Evolutionary conservation across 2,113 vertebrate genomes (phyloP).

Genomic region (Serinus canaria): DNA sequence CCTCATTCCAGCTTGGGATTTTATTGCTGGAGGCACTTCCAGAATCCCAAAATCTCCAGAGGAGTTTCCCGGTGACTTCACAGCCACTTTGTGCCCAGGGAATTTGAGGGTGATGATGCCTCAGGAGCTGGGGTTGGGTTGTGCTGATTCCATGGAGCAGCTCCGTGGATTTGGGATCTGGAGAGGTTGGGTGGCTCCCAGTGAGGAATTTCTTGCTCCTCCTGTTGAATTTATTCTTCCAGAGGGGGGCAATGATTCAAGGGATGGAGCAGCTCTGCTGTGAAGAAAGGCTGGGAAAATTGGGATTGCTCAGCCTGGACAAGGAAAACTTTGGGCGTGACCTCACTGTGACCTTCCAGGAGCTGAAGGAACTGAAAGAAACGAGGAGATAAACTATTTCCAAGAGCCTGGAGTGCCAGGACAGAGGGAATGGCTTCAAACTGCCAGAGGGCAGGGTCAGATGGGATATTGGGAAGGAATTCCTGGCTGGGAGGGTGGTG

Average conservation of each 20-base stretch:
- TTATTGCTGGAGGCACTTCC: neutral
- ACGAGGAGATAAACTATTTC: neutral
- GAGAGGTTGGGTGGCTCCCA: neutral
- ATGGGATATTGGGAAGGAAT: neutral
- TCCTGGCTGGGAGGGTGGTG: neutral
- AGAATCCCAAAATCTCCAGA: neutral
- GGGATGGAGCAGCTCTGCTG: neutral
- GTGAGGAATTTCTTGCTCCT: fast-evolving
- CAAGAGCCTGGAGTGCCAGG: neutral
- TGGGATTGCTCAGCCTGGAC: neutral
- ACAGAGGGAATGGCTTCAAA: neutral
- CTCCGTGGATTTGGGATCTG: fast-evolving
- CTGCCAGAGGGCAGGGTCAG: fast-evolving
- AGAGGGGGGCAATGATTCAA: fast-evolving
- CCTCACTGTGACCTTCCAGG: neutral
- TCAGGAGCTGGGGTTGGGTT: neutral
- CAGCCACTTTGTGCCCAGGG: fast-evolving
- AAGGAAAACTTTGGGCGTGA: neutral
- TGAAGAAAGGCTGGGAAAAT: neutral
- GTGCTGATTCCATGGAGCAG: neutral
- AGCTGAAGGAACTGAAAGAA: neutral
- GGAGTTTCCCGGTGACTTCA: neutral
- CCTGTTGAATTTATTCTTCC: neutral
- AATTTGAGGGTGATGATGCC: neutral
- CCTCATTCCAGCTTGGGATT: neutral